Evolutionary conservation across 2,797 vertebrate species (phyloP).

Genomic region (Avahi laniger): DNA sequence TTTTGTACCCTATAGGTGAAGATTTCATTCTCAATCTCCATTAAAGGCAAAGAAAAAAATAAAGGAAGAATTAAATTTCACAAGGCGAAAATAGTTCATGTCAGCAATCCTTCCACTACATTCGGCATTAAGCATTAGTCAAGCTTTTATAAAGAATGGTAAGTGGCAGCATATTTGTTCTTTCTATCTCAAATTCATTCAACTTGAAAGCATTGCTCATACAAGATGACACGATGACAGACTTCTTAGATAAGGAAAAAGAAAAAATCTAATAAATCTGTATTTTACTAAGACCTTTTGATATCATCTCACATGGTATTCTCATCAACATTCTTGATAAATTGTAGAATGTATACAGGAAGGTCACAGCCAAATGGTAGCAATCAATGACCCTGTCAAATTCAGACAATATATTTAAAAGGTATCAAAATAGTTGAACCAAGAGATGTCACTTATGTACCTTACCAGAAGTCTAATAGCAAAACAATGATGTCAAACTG

Average conservation of each 20-base stretch:
- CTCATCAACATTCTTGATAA: conserved; percentile 64
- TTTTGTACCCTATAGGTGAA: neutral
- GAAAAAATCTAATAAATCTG: conserved; percentile 53
- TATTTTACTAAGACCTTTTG: conserved; percentile 63
- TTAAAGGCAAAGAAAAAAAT: neutral
- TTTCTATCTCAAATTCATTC: conserved; percentile 77
- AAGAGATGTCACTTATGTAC: neutral
- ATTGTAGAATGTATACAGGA: conserved; percentile 9
- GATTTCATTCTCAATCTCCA: conserved; percentile 20
- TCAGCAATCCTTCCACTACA: conserved; percentile 38
- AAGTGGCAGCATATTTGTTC: conserved; percentile 78
- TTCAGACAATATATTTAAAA: conserved; percentile 54
- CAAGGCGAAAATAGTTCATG: conserved; percentile 26
- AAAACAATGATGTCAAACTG: neutral
- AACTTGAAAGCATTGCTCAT: conserved; percentile 78
- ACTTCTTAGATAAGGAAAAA: conserved; percentile 57
- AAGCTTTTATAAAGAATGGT: conserved; percentile 56
- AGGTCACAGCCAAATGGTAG: conserved; percentile 33
- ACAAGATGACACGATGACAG: conserved; percentile 68
- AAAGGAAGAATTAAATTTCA: conserved; percentile 44
- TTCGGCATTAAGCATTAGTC: conserved; percentile 36
- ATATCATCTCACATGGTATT: neutral
- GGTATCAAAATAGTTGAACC: conserved; percentile 4
- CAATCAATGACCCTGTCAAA: conserved; percentile 55
- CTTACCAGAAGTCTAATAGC: neutral